phyloP scores from a whole-genome alignment of 2,797 vertebrate species.

The Enteromius trimaculatus region DNA sequence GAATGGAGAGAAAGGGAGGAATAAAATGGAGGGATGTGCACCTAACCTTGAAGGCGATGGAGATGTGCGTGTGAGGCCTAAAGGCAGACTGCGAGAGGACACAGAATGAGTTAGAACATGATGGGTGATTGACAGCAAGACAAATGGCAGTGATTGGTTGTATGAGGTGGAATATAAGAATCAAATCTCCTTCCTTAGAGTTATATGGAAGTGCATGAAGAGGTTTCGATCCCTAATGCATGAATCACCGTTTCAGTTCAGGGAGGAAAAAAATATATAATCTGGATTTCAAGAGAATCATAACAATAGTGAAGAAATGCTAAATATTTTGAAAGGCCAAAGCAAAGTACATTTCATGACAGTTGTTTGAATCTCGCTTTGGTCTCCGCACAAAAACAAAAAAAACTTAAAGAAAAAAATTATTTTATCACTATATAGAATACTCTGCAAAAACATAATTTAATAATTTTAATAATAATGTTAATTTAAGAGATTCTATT shows the following conservation, averaged over 20 bases:
- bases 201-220: neutral
- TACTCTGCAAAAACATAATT: neutral
- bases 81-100: constrained; percentile 78
- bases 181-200: constrained; percentile 1
- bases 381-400: neutral
- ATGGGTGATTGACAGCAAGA: constrained; percentile 56
- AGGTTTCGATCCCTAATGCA: neutral
- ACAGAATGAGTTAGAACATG: constrained; percentile 69
- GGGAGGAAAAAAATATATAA: neutral
- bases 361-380: neutral
- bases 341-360: neutral
- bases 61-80: constrained; percentile 75
- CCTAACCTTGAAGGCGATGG: constrained; percentile 78
- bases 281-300: neutral
- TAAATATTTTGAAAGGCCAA: neutral
- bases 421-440: neutral
- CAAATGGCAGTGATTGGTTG: constrained; percentile 35
- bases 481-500: neutral
- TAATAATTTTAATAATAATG: neutral
- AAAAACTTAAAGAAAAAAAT: accelerated
- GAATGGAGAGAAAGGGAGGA: constrained; percentile 24
- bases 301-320: neutral
- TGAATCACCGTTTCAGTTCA: constrained; percentile 15
- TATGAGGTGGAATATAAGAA: neutral
- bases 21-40: constrained; percentile 41